A percentile compares a stretch with the other conserved stretches of the same genome.
phyloP scores from a whole-genome alignment of 2,888 invertebrate species.

The Pterostichus madidus region DNA sequence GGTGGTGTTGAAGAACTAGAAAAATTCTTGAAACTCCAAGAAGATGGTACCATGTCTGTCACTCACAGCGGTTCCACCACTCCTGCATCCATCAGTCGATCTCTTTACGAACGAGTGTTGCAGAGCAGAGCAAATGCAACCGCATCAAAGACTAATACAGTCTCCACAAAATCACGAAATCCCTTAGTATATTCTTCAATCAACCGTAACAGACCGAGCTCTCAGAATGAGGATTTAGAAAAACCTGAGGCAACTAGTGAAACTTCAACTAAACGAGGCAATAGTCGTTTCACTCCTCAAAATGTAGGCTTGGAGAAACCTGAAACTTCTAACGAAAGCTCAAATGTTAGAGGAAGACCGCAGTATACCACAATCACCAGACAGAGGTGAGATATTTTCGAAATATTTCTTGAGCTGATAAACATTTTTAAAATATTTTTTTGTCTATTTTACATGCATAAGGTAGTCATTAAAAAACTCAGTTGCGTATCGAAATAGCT shows the following conservation, averaged over 20 bases:
- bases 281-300: slow-evolving; percentile 80
- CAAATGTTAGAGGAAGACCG: slow-evolving; percentile 77
- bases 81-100: slow-evolving; percentile 85
- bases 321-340: slow-evolving; percentile 72
- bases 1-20: slow-evolving; percentile 92
- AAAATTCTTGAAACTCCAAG: slow-evolving; percentile 84
- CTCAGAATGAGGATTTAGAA: slow-evolving; percentile 80
- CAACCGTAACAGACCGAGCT: slow-evolving; percentile 78
- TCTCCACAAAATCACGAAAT: slow-evolving; percentile 60
- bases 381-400: slow-evolving; percentile 70
- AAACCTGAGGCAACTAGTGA: slow-evolving; percentile 69
- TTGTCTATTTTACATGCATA: no score
- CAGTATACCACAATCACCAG: slow-evolving; percentile 75
- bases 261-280: slow-evolving; percentile 68
- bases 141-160: slow-evolving; percentile 68
- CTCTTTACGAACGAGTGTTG: slow-evolving; percentile 87
- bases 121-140: slow-evolving; percentile 73
- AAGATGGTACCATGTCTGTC: slow-evolving; percentile 78
- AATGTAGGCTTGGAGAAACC: slow-evolving; percentile 78
- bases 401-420: no score
- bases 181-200: slow-evolving; percentile 79
- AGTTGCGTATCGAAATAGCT: no score
- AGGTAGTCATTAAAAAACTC: no score
- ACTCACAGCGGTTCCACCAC: slow-evolving; percentile 79
- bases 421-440: no score